Conservation (phyloP, 2,888 invertebrate genomes). For the Thysanoteuthis rhombus region DNA sequence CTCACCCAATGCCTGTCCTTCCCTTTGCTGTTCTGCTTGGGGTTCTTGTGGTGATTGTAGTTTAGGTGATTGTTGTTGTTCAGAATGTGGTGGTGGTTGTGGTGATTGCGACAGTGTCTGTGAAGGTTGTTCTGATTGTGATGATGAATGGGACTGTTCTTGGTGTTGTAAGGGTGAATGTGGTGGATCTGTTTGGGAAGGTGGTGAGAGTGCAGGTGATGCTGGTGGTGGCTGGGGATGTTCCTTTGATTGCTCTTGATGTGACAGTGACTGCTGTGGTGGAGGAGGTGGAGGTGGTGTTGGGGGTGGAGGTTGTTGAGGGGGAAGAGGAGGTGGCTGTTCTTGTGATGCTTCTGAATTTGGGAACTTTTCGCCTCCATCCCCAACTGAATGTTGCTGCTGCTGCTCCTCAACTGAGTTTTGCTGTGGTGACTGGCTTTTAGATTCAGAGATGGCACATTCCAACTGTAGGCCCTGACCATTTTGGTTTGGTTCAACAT, state of each 20-base stretch:
- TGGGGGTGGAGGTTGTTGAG: not conserved
- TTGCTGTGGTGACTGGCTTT: slow-evolving; percentile 12
- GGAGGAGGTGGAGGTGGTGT: not conserved
- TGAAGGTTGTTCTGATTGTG: not conserved
- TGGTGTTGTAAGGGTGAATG: not conserved
- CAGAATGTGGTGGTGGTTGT: not conserved
- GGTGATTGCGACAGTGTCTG: not conserved
- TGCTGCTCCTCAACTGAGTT: not conserved
- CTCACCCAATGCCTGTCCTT: too few relatives aligned
- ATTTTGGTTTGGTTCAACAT: not conserved
- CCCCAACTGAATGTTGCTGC: not conserved
- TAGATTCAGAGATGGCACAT: not conserved
- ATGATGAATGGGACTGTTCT: not conserved
- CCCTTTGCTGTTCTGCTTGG: not conserved
- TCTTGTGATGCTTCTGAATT: not conserved
- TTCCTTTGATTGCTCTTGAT: not conserved
- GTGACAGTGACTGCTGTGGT: not conserved
- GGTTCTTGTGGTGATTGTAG: not conserved
- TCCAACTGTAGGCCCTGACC: not conserved
- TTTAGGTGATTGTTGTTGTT: not conserved
- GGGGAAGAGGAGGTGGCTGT: not conserved
- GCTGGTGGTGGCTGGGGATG: not conserved
- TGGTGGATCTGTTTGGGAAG: not conserved
- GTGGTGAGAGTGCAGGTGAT: not conserved
- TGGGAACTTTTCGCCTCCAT: not conserved